Conservation (phyloP, 2,797 vertebrate genomes). For the Tinamus major region DNA sequence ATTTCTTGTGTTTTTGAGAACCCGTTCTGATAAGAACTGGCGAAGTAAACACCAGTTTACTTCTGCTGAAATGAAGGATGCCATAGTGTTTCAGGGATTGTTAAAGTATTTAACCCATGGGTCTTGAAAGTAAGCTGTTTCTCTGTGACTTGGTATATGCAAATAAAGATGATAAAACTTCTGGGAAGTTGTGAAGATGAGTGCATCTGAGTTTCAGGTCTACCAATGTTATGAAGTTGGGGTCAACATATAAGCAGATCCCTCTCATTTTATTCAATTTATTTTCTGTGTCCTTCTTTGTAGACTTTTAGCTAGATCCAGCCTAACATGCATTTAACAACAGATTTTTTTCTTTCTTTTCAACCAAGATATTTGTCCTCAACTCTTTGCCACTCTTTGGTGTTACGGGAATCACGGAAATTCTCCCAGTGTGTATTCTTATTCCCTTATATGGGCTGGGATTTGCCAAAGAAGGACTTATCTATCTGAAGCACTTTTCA, state of each 20-base stretch:
- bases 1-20: not conserved
- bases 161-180: not conserved
- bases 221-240: not conserved
- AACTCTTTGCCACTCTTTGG: not conserved
- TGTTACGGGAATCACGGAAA: not conserved
- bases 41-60: not conserved
- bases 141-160: fast-evolving
- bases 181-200: not conserved
- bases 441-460: not conserved
- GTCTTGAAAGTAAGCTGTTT: not conserved
- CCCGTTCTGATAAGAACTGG: not conserved
- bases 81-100: not conserved
- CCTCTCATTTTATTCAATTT: not conserved
- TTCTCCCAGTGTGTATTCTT: not conserved
- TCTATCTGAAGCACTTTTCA: not conserved
- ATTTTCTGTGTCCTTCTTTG: not conserved
- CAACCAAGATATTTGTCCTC: not conserved
- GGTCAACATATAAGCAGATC: not conserved
- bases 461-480: slow-evolving; percentile 18
- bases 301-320: not conserved
- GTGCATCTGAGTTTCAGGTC: not conserved
- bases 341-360: not conserved
- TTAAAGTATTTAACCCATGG: not conserved
- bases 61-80: not conserved
- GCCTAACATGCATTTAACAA: not conserved